Evolutionary conservation across 2,888 invertebrate species (phyloP).

Genomic region (Anarsia innoxiella): DNA sequence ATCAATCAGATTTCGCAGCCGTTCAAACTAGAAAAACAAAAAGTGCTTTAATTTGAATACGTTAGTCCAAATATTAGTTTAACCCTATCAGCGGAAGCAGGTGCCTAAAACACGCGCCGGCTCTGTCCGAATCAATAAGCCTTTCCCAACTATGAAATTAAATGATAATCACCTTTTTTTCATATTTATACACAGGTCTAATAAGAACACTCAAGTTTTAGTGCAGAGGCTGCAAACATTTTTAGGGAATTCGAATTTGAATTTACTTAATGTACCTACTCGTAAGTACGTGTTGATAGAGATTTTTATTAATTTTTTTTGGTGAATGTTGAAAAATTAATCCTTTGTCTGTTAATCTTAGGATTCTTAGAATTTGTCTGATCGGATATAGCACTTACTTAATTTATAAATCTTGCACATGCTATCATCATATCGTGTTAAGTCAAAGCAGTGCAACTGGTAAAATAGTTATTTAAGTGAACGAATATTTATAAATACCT

Average conservation of each 20-base stretch:
- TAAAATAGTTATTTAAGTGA: no score
- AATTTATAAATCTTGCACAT: not conserved
- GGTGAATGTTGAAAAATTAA: not conserved
- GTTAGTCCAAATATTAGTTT: conserved; percentile 73
- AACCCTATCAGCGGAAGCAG: conserved; percentile 74
- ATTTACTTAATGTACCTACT: not conserved
- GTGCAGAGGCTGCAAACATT: conserved; percentile 35
- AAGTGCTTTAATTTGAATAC: conserved; percentile 57
- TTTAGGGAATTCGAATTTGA: not conserved
- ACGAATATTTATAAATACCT: no score
- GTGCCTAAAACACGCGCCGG: conserved; percentile 66
- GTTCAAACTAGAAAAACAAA: conserved; percentile 27
- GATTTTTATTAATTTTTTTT: not conserved
- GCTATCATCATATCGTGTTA: no score
- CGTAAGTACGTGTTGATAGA: not conserved
- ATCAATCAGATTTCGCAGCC: conserved; percentile 3
- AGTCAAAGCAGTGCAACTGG: no score
- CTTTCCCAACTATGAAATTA: conserved; percentile 72
- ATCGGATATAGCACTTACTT: not conserved
- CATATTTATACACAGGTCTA: conserved; percentile 63
- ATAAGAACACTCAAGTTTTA: conserved; percentile 55
- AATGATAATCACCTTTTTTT: conserved; percentile 73
- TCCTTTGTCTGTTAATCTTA: no score
- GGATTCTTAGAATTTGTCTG: no score
- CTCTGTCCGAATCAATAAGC: conserved; percentile 63